Conservation (phyloP, 2,888 invertebrate species). For the Unio delphinus region DNA sequence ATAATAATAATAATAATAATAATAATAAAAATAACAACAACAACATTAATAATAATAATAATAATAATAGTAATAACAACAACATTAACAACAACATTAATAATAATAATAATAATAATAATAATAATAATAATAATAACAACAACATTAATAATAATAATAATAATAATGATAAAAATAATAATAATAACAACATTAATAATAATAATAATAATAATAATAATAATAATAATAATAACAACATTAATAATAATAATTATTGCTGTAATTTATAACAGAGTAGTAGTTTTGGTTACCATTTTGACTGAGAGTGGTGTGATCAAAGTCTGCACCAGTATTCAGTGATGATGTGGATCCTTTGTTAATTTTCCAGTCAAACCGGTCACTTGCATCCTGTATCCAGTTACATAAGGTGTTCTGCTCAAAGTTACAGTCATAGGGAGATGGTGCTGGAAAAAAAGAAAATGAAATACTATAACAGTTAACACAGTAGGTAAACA, state of each 20-base stretch:
- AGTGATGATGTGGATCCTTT: conserved; percentile 40
- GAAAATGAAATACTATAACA: not conserved
- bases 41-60: too few relatives aligned
- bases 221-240: too few relatives aligned
- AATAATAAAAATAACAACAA: too few relatives aligned
- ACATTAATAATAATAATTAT: not conserved
- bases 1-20: too few relatives aligned
- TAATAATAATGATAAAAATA: too few relatives aligned
- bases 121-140: too few relatives aligned
- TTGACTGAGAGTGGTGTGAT: conserved; percentile 48
- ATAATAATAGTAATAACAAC: too few relatives aligned
- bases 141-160: too few relatives aligned
- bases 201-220: too few relatives aligned
- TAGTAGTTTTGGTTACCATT: conserved; percentile 30
- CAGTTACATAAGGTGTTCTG: conserved; percentile 44
- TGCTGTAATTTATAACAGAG: not conserved
- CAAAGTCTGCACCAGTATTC: conserved; percentile 53
- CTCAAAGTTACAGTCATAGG: conserved; percentile 58
- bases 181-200: too few relatives aligned
- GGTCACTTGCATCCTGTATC: conserved; percentile 48
- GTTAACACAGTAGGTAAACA: not conserved
- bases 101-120: too few relatives aligned
- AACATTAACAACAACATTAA: too few relatives aligned
- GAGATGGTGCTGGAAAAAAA: conserved; percentile 42
- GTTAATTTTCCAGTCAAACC: conserved; percentile 52